Evolutionary conservation across 64 coral and sea anemone genomes (phyloP), one percentile per base, ranked within the genome.

Genomic region (Montipora foliosa): DNA sequence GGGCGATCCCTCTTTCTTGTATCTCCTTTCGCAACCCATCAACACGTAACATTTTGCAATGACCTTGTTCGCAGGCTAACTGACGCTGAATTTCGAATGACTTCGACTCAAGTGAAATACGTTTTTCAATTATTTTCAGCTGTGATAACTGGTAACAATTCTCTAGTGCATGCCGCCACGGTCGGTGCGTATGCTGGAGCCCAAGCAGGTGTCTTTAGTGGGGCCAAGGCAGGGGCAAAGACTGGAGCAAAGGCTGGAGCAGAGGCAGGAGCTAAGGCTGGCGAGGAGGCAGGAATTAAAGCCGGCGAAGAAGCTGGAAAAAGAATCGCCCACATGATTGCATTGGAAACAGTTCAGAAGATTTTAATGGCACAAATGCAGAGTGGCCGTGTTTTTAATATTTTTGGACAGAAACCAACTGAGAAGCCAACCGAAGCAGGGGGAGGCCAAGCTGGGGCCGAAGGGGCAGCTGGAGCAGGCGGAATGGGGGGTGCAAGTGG

Each of bases 241-340:
- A 92, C 95, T 3, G 95, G 95, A 47, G 95, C 95, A 13, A 92
- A 73, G 50, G 95, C 95, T 74, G 95, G 95, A 10, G 95, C 95
- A 7, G 76, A 95, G 20, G 95, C 95, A 47, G 95, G 95, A 21
- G 95, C 95, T 20, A 97, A 91, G 61, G 95, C 95, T 47, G 95
- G 95, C 7, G 53, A 48, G 83, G 92, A 97, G 78, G 95, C 95
- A 9, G 95, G 95, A 2, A 94, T 67, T 5, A 97, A 95, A 44
- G 95, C 95, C 52, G 95, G 95, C 8, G 92, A 92, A 84, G 76
- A 94, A 24, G 95, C 95, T 44, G 95, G 92, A 3, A 91, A 89
- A 60, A 58, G 90, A 82, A 94, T 97, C 14, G 95, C 95, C 5
- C 95, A 97, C 75, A 78, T 79, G 45, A 97, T 97, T 44, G 95